phyloP scores from a whole-genome alignment of 2,888 invertebrate genomes.

The Ennomos erosarius region DNA sequence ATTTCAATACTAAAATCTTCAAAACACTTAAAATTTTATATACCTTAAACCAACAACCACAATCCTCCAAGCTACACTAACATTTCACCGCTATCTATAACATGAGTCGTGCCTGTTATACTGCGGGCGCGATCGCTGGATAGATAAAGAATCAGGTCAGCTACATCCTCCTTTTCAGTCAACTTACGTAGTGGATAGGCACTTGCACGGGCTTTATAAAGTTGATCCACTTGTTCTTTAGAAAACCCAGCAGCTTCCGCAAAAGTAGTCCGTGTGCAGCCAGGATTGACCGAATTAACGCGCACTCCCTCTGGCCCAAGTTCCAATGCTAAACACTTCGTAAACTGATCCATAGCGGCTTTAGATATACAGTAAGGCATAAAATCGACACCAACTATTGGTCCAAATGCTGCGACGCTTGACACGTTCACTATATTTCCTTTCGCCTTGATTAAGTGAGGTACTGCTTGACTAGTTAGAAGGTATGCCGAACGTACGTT shows the following conservation, averaged over 20 bases:
- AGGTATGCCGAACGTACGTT: slow-evolving; percentile 92
- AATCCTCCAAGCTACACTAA: slow-evolving; percentile 49
- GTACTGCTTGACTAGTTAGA: slow-evolving; percentile 92
- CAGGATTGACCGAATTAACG: slow-evolving; percentile 96
- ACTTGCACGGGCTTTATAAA: slow-evolving; percentile 91
- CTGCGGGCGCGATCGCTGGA: slow-evolving; percentile 94
- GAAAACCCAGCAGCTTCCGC: slow-evolving; percentile 88
- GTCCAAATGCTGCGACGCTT: slow-evolving; percentile 92
- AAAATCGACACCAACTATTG: slow-evolving; percentile 86
- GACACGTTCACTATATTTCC: slow-evolving; percentile 97
- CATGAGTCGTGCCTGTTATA: slow-evolving; percentile 91
- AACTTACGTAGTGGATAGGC: slow-evolving; percentile 95
- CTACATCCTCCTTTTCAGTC: slow-evolving; percentile 93
- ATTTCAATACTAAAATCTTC: no score
- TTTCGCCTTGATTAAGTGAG: slow-evolving; percentile 91
- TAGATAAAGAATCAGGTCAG: slow-evolving; percentile 94
- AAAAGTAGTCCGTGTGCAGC: slow-evolving; percentile 91
- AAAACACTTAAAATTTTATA: no score
- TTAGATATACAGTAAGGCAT: slow-evolving; percentile 96
- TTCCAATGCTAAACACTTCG: slow-evolving; percentile 94
- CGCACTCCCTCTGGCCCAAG: slow-evolving; percentile 90
- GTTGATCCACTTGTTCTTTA: slow-evolving; percentile 85
- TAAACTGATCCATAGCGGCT: slow-evolving; percentile 96
- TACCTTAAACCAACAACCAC: not conserved
- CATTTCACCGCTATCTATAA: slow-evolving; percentile 78